Base-by-base conservation (phyloP, 2,113 vertebrate species). In the Struthio camelus region DNA sequence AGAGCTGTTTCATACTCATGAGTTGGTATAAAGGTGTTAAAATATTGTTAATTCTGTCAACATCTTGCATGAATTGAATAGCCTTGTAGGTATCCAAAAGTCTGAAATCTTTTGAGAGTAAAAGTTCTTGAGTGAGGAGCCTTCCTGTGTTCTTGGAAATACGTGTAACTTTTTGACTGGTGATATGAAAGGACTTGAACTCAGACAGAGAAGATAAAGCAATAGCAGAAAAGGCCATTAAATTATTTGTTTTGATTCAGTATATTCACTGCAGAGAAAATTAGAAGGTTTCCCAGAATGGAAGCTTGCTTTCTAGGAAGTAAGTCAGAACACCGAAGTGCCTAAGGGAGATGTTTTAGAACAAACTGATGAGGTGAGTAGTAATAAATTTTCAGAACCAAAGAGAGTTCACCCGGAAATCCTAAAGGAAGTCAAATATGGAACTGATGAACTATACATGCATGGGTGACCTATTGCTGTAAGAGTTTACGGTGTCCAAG, bases 401-500 rank as follows among this genome's bases (percentile, higher is more conserved):
- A 40, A 16, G 2, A 5, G n/a, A 11, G 5, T 58, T 14, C 8
- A 34, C 11, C 5, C 51, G 48, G 16, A 22, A 90, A 53, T 70
- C 84, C 51, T 42, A 42, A 73, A 69, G 38, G 44, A 65, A 86
- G 80, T 78, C 24, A 42, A 50, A 56, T 53, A 66, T 6, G 24
- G 32, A 75, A 61, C 40, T 73, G 11, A 50, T 48, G 50, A 76
- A 4, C 44, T 53, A 78, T 46, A 87, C 87, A n/a, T 66, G 6
- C 1, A 0, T 2, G 50, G 28, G 12, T 6, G 4, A 9, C 51
- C 25, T 36, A 73, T 36, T 75, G 36, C 22, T 70, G 0, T 12
- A 34, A 32, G 10, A 61, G 13, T 22, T 14, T 72, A 53, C 25
- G 20, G 9, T 46, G 22, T 46, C 51, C 36, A 46, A 66, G 25